Evolutionary conservation across 2,888 invertebrate species (phyloP).

Genomic region (Andrena bicolor): DNA sequence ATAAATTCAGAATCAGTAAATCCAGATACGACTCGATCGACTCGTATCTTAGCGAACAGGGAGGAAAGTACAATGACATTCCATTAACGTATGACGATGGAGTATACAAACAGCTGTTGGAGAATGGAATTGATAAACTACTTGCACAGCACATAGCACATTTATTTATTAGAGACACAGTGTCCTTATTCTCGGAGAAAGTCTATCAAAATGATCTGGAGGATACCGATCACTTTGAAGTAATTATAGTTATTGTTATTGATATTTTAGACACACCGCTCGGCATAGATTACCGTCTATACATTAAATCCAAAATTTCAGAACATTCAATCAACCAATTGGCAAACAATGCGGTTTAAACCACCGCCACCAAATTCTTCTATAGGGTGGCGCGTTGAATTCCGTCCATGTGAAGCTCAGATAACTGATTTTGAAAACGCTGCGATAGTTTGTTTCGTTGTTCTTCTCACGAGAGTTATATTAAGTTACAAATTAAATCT

Average conservation of each 20-base stretch:
- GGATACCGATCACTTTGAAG: constrained; percentile 99
- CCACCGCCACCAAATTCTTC: constrained; percentile 98
- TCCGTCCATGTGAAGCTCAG: constrained; percentile 99
- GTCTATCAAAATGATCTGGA: constrained; percentile 96
- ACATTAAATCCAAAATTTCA: constrained; percentile 81
- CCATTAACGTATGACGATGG: constrained; percentile 94
- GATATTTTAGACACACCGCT: neutral
- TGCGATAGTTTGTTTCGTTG: constrained; percentile 98
- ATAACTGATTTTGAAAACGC: constrained; percentile 99
- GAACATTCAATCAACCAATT: constrained; percentile 99
- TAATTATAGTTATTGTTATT: constrained; percentile 79
- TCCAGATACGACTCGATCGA: constrained; percentile 99
- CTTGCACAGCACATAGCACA: constrained; percentile 98
- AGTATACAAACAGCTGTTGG: constrained; percentile 92
- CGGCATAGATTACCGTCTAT: constrained; percentile 9
- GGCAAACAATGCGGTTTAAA: constrained; percentile 99
- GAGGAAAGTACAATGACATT: constrained; percentile 97
- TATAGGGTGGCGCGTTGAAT: constrained; percentile 99
- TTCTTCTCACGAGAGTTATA: constrained; percentile 97
- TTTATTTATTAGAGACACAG: constrained; percentile 98
- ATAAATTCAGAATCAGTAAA: constrained; percentile 95
- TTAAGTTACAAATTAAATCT: constrained; percentile 98
- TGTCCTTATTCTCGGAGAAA: constrained; percentile 97
- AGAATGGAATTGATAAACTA: constrained; percentile 96
- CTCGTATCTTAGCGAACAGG: constrained; percentile 96